Evolutionary conservation across 2,888 invertebrate species (phyloP), one percentile per base, ranked within the genome.

Genomic region (Aquatica leii): DNA sequence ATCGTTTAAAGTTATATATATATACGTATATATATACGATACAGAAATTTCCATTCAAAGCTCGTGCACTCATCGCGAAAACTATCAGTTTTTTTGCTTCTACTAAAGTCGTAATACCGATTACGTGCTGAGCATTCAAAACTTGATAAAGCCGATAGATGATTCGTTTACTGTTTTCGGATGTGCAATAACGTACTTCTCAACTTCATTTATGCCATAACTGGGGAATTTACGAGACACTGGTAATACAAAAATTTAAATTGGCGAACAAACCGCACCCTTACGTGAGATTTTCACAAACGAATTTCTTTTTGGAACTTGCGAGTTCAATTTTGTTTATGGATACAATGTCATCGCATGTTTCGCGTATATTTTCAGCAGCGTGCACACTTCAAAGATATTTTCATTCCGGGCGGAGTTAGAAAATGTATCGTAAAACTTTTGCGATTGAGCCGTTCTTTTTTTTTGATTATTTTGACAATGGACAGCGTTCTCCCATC

Each of bases 81-180:
- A 70, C 69, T 70, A 70, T 70, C 69, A 68, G 59, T 70, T 68
- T 69, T 69, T 69, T 70, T 65, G 66, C 66, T 65, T 63, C 67
- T 62, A 63, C 66, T 66, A 66, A 65, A 68, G 69, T 63, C 68
- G 69, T 70, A 70, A 70, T 70, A 66, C 68, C 68, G 52, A 63
- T 56, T 68, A 70, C 69, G 69, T 70, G 69, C 59, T 55, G 61
- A 24, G 61, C 65, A 68, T 70, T 65, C 58, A 15, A 49, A 65
- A 51, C 31, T 34, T 31, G 55, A 41, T 50, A 59, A 59, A 59
- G 55, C 35, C 63, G 63, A 59, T 59, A 55, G 63, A 59, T 59
- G 59, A 59, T 64, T 64, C 59, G 51, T 54, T 41, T 59, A 64
- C 63, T 58, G 43, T 56, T 62, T 50, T 57, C 55, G 61, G 53